Evolutionary conservation across 2,113 vertebrate genomes (phyloP).

Genomic region (Camelus bactrianus): DNA sequence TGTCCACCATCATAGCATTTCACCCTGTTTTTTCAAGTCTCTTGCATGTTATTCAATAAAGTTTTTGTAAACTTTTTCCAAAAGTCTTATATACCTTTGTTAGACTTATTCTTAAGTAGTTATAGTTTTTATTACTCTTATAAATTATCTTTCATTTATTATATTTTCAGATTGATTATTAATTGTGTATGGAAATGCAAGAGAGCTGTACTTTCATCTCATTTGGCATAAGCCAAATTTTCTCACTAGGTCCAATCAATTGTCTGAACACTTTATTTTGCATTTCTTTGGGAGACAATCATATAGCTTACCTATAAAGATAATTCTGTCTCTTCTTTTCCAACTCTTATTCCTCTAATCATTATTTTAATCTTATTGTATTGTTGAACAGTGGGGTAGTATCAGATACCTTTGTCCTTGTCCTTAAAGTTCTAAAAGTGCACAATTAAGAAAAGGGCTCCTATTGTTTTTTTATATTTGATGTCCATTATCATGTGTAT

Average conservation of each 20-base stretch:
- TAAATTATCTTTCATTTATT: not conserved
- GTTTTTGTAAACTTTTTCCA: not conserved
- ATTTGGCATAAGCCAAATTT: not conserved
- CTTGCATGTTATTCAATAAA: not conserved
- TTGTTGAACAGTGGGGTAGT: not conserved
- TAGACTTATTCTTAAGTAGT: not conserved
- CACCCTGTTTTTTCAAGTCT: not conserved
- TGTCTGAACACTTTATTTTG: not conserved
- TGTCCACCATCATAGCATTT: not conserved
- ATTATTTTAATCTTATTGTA: not conserved
- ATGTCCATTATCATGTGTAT: not conserved
- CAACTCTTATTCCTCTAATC: not conserved
- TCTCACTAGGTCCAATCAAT: not conserved
- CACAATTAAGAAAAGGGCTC: not conserved
- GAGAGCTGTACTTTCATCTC: not conserved
- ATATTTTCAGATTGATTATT: slow-evolving; percentile 24
- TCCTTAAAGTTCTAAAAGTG: not conserved
- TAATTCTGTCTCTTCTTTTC: not conserved
- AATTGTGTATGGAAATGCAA: not conserved
- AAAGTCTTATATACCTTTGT: not conserved
- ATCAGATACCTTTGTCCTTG: not conserved
- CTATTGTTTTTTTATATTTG: slow-evolving; percentile 11
- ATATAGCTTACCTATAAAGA: not conserved
- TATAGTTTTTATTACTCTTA: not conserved
- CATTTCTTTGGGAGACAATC: not conserved